Conservation (phyloP, 2,113 vertebrate genomes). For the Galbula dea region DNA sequence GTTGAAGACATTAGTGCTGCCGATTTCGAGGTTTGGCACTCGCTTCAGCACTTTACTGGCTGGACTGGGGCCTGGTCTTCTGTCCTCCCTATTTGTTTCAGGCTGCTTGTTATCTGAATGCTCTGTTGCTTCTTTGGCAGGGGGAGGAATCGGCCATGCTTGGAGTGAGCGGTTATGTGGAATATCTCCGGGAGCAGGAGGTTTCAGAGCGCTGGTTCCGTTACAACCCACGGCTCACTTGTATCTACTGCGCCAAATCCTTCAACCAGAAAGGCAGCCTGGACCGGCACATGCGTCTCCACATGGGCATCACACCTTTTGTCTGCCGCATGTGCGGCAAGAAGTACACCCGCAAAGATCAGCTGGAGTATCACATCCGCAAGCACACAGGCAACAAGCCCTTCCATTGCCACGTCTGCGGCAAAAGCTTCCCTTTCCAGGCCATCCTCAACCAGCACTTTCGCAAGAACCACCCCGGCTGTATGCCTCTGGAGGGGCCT, state of each 20-base stretch:
- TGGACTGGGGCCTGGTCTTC: not conserved
- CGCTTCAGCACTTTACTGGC: not conserved
- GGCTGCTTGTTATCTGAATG: not conserved
- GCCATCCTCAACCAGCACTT: slow-evolving; percentile 99
- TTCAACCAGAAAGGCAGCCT: slow-evolving; percentile 99
- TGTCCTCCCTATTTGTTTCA: not conserved
- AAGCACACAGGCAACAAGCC: slow-evolving; percentile 99
- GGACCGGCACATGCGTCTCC: slow-evolving; percentile 97
- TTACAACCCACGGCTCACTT: slow-evolving; percentile 96
- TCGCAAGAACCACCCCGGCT: slow-evolving; percentile 97
- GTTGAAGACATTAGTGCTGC: slow-evolving; percentile 29
- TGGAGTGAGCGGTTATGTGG: slow-evolving; percentile 93
- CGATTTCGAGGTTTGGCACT: slow-evolving; percentile 42
- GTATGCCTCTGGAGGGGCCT: slow-evolving; percentile 87
- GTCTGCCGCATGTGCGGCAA: slow-evolving; percentile 99
- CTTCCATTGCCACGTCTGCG: slow-evolving; percentile 96
- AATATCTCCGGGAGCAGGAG: slow-evolving; percentile 93
- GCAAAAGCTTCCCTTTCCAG: slow-evolving; percentile 99
- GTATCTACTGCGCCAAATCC: slow-evolving; percentile 99
- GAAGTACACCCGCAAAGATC: slow-evolving; percentile 98
- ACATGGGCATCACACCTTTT: slow-evolving; percentile 98
- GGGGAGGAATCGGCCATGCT: slow-evolving; percentile 87
- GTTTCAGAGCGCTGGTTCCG: slow-evolving; percentile 98
- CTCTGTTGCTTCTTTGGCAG: slow-evolving; percentile 62
- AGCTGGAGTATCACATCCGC: slow-evolving; percentile 98